Percentiles rank a stretch among this genome's conserved stretches.
phyloP scores from a whole-genome alignment of 53 echinoderm and acorn worm species.

The Crossaster papposus region DNA sequence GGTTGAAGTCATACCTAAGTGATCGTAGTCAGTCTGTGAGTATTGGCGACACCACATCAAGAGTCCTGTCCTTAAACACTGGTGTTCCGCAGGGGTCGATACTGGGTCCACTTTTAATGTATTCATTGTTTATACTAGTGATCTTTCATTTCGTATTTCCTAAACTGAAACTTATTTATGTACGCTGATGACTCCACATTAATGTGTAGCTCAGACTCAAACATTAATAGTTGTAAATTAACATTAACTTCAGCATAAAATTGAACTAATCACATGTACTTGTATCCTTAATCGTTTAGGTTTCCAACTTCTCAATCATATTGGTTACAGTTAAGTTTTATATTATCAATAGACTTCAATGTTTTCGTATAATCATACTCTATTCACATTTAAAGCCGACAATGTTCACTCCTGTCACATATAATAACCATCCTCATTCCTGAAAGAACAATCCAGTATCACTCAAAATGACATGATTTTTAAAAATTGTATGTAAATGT shows the following conservation, averaged over 20 bases:
- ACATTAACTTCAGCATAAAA: background rate
- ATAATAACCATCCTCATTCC: slow-evolving; percentile 2
- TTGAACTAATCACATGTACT: background rate
- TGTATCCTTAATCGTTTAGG: background rate
- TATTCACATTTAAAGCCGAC: background rate
- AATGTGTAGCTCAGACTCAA: no score
- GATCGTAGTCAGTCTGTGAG: no score
- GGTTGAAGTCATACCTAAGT: no score
- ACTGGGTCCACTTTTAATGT: no score
- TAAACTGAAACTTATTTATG: no score
- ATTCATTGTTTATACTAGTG: no score
- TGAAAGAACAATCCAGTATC: slow-evolving; percentile 1
- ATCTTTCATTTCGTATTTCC: no score
- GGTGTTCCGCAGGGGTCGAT: no score
- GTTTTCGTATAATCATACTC: background rate
- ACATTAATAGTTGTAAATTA: no score
- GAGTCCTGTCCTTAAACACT: no score
- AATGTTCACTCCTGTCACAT: background rate
- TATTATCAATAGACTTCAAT: background rate
- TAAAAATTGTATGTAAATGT: background rate
- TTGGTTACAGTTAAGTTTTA: background rate
- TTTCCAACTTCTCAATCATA: background rate
- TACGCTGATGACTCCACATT: no score
- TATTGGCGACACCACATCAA: no score
- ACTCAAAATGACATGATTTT: background rate